Evolutionary conservation across 1,140 invertebrate species (phyloP).

Genomic region (Scaptomyza hsui): DNA sequence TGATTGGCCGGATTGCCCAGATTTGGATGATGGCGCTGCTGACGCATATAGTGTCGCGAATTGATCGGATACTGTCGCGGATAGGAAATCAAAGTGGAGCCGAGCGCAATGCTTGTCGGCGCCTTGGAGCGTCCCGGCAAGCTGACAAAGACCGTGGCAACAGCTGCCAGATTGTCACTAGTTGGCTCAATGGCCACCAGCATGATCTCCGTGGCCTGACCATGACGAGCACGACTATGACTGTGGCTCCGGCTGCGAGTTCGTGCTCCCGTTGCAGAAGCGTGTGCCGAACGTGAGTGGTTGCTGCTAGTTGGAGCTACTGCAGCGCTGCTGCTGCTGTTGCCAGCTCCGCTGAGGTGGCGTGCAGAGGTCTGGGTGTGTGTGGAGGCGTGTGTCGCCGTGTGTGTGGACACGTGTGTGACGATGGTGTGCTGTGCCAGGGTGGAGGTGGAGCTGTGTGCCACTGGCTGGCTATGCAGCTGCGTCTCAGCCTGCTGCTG

Average conservation of each 20-base stretch:
- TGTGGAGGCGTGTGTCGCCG: background rate
- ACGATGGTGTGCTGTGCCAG: background rate
- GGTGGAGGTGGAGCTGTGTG: background rate
- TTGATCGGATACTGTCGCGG: slow-evolving; percentile 78
- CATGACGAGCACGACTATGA: slow-evolving; percentile 41
- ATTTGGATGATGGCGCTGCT: slow-evolving; percentile 47
- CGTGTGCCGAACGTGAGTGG: slow-evolving; percentile 61
- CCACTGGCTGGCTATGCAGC: background rate
- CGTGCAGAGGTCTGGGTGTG: background rate
- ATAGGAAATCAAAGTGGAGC: slow-evolving; percentile 75
- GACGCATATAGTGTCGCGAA: slow-evolving; percentile 69
- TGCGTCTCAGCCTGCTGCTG: slow-evolving; percentile 4
- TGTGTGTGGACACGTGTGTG: background rate
- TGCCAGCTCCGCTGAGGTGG: slow-evolving; percentile 25
- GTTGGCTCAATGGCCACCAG: slow-evolving; percentile 96
- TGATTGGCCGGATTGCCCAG: background rate
- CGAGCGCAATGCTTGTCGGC: slow-evolving; percentile 77
- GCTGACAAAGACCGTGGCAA: slow-evolving; percentile 93
- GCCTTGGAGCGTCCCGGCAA: slow-evolving; percentile 77
- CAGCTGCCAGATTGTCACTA: slow-evolving; percentile 92
- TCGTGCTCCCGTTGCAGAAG: background rate
- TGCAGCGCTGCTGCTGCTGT: slow-evolving; percentile 9
- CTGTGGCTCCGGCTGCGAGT: slow-evolving; percentile 52
- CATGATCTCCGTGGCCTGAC: slow-evolving; percentile 87
- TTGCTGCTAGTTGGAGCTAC: slow-evolving; percentile 53